Base-by-base conservation (phyloP, 1,140 invertebrate species). In the Aphelinus certus region DNA sequence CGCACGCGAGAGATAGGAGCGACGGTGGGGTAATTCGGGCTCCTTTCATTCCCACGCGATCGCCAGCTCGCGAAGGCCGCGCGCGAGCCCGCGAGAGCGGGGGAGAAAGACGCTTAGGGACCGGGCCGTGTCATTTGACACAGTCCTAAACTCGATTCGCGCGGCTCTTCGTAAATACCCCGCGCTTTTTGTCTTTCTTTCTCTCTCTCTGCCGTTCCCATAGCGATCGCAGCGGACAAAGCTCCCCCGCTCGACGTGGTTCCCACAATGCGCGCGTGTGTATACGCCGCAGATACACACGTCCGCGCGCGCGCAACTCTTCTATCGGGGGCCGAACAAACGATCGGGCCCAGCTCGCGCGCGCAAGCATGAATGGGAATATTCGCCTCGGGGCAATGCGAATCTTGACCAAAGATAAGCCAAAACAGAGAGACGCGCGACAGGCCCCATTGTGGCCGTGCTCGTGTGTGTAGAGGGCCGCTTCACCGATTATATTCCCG, bases 61-160 rank as follows among this genome's bases (percentile, higher is more conserved):
- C 83, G 82, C 76, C 81, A 85, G 81, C 83, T 80, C 68, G 26
- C 26, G 26, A 26, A 26, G 26, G 26, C 43, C 48, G 10, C 57
- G 53, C 64, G 26, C 26, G 26, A 26, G 26, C 26, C 26, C 26
- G 26, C 26, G 26, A 26, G 26, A 26, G 26, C 26, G 26, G 26
- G 55, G 47, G 55, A 72, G 71, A 55, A 64, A 64, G 62, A 45
- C 5, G 42, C 5, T 46, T 47, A 63, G 51, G 4, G 58, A 61
- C 49, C 56, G 63, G n/a, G 45, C 53, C 63, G 74, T 84, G 82
- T 84, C 83, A 86, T 86, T 86, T 86, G 86, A 86, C 85, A 85
- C 84, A 86, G 84, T 85, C 82, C 81, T 85, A 85, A 86, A 85
- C 81, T 79, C 79, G 80, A 86, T 87, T 87, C 81, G 84, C 82